Evolutionary conservation across 1,140 invertebrate species (phyloP).

Genomic region (Adelges cooleyi): DNA sequence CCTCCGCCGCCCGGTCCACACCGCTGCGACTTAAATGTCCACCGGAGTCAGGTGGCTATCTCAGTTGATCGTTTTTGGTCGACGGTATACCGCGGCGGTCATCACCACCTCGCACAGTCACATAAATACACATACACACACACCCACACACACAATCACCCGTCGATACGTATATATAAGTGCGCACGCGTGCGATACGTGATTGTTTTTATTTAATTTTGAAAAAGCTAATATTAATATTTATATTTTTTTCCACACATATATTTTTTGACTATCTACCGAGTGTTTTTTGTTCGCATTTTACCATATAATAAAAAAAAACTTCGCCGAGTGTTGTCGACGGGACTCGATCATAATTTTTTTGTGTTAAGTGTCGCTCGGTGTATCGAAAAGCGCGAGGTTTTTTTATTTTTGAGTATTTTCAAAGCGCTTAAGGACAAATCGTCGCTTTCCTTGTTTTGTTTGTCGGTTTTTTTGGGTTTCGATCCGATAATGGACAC

Average conservation of each 20-base stretch:
- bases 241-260: too few species aligned
- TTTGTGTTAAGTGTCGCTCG: too few species aligned
- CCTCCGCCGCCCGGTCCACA: constrained; percentile 22
- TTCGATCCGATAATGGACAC: too few species aligned
- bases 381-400: too few species aligned
- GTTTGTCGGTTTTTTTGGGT: too few species aligned
- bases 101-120: background rate
- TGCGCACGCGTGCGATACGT: too few species aligned
- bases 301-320: background rate
- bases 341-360: too few species aligned
- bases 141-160: too few species aligned
- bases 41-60: constrained; percentile 28
- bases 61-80: constrained; percentile 28
- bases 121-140: background rate
- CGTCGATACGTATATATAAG: background rate
- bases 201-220: too few species aligned
- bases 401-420: background rate
- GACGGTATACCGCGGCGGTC: constrained; percentile 2
- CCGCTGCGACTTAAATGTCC: constrained; percentile 24
- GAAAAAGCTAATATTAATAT: too few species aligned
- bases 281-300: background rate
- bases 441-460: background rate
- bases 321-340: background rate
- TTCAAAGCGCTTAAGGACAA: background rate
- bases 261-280: background rate